Base-by-base conservation (phyloP, 2,797 vertebrate genomes). In the Denticeps clupeoides region DNA sequence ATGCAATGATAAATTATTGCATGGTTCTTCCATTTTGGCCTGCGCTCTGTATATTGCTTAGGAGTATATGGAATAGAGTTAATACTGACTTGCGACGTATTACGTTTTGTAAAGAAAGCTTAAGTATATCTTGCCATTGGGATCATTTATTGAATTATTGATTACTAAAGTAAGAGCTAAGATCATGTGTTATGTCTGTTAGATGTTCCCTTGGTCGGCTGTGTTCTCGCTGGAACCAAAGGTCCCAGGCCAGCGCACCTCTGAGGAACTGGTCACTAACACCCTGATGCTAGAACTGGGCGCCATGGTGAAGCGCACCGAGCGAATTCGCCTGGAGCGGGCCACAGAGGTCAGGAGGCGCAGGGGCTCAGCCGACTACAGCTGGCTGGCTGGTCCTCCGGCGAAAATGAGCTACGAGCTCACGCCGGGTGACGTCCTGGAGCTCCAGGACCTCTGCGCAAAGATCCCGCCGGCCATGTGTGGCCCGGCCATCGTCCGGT, bases 231-330 rank as follows among this genome's bases (percentile, higher is more conserved):
- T 82, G 19, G 79, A 82, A 59, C 79, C 82, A 8, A 83, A 82
- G 69, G 79, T 84, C 28, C 76, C 82, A 0, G 82, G 82, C 7
- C 82, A 82, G 28, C 80, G 79, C 44, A 69, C 60, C 27, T 45
- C 73, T 1, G 73, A 79, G 52, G 85, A 89, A 55, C 49, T 87
- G 49, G 86, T 87, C 1, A 83, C 79, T 64, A 83, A 87, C 41
- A 87, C 84, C 1, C 68, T 89, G 47, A 89, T 87, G 84, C 51
- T 87, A 52, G 86, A 89, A 68, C 64, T 89, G 52, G 80, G 79
- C 21, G 78, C 82, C 45, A 82, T 82, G 71, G 76, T 87, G 29
- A 87, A 87, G 56, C 77, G 81, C 4, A 82, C 79, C 1, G 82
- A 87, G 37, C 81, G 82, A 4, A 77, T 87, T 16, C 76, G 63